Percentiles rank a stretch among this genome's conserved stretches.
phyloP scores from a whole-genome alignment of 1,140 invertebrate species.

The Halesus radiatus region DNA sequence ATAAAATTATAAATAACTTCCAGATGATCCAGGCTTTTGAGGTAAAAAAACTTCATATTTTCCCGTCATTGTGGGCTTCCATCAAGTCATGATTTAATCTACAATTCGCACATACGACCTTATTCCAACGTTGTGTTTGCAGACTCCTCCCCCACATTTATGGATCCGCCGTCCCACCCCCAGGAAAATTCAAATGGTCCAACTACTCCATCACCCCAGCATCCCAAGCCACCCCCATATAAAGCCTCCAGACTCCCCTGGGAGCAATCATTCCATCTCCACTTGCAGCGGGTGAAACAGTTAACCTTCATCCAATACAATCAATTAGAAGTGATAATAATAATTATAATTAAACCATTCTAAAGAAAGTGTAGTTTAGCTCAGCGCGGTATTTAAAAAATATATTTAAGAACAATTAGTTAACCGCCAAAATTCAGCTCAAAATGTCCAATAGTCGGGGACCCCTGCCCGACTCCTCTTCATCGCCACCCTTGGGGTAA shows the following conservation, averaged over 20 bases:
- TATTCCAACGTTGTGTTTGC: neutral
- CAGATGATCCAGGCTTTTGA: no score
- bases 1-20: no score
- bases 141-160: conserved; percentile 20
- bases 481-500: conserved; percentile 53
- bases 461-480: conserved; percentile 53
- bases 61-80: no score
- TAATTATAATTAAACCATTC: neutral
- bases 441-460: conserved; percentile 55
- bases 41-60: no score
- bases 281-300: neutral
- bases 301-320: no score
- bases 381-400: no score
- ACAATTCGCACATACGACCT: neutral
- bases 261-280: conserved; percentile 18
- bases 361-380: no score
- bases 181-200: conserved; percentile 16
- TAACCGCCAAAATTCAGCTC: conserved; percentile 41
- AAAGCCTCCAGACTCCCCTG: conserved; percentile 16
- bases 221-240: conserved; percentile 3
- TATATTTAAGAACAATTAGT: neutral
- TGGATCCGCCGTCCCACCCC: conserved; percentile 22
- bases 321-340: neutral
- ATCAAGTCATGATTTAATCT: no score
- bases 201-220: no score